Evolutionary conservation across 2,113 vertebrate genomes (phyloP).

Genomic region (Pteronura brasiliensis): DNA sequence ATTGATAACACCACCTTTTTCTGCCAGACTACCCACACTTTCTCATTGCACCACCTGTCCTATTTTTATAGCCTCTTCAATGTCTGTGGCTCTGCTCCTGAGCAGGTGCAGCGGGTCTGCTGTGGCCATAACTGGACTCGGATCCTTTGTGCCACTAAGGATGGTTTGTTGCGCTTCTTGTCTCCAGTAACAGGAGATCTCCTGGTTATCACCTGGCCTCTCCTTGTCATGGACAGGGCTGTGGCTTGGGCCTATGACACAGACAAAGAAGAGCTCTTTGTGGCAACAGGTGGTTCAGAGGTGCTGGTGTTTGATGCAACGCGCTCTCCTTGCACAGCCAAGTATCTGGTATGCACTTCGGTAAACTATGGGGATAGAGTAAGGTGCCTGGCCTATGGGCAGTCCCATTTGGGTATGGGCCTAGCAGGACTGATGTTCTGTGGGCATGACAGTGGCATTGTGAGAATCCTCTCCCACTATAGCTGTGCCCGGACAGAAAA

Average conservation of each 20-base stretch:
- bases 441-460: conserved; percentile 68
- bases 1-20: conserved; percentile 58
- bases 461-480: conserved; percentile 66
- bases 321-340: conserved; percentile 69
- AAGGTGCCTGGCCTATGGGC: conserved; percentile 66
- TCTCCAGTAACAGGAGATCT: conserved; percentile 75
- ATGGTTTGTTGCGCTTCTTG: conserved; percentile 71
- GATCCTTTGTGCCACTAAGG: conserved; percentile 71
- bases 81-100: conserved; percentile 57
- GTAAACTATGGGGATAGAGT: conserved; percentile 46
- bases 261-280: conserved; percentile 69
- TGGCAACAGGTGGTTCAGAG: conserved; percentile 57
- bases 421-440: conserved; percentile 70
- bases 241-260: conserved; percentile 72
- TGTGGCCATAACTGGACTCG: conserved; percentile 49
- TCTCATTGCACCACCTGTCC: conserved; percentile 60
- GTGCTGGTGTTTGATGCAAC: conserved; percentile 74
- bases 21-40: conserved; percentile 51
- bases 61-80: conserved; percentile 74
- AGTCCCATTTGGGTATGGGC: neutral
- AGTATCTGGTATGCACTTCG: conserved; percentile 62
- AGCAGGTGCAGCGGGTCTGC: conserved; percentile 43
- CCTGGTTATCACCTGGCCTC: conserved; percentile 79
- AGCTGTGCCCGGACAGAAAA: neutral
- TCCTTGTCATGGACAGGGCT: conserved; percentile 63